Evolutionary conservation across 2,888 invertebrate genomes (phyloP), one percentile per base, ranked within the genome.

Genomic region (Adelognathus sp.): DNA sequence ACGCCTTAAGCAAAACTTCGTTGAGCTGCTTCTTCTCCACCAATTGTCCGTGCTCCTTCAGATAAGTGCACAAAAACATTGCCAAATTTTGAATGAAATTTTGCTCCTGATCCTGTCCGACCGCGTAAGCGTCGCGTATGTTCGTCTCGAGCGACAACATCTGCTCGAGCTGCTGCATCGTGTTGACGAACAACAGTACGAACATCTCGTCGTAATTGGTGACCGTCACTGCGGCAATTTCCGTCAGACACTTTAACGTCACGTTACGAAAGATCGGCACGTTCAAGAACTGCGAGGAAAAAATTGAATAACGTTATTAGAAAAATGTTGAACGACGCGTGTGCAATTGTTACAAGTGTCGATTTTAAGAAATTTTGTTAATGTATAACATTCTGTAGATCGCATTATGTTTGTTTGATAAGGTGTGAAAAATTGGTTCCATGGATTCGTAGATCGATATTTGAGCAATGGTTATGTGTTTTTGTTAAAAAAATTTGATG

Each of bases 1-100:
- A 93, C 6, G 97, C 97, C 92, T 96, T 97, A 90, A 96, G 94
- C 58, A 98, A 92, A 56, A 95, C 94, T 63, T 95, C 95, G 76
- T 95, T 94, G 39, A 96, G 93, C 73, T 96, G 96, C 85, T 96
- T 95, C 88, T 96, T 96, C 90, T 98, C 98, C 50, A 97, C 96
- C 56, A 98, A 93, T 79, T 93, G 94, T n/a, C 97, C 98, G 92
- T 99, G 99, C 88, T 99, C 98, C 92, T 98, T 98, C 46, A 99
- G 93, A 92, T 97, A 99, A 82, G 98, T 98, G 92, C 98, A 98
- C 64, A 99, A 93, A 92, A 99, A 99, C 93, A 99, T 94, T 70
- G 99, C 98, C 84, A 99, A 93, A 92, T 99, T 99, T 90, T 99
- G 99, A 80, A 99, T 99, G 91, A 99, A 99, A 89, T 98, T 98